Evolutionary conservation across 1,140 invertebrate species (phyloP).

Genomic region (Hylaeus volcanicus): DNA sequence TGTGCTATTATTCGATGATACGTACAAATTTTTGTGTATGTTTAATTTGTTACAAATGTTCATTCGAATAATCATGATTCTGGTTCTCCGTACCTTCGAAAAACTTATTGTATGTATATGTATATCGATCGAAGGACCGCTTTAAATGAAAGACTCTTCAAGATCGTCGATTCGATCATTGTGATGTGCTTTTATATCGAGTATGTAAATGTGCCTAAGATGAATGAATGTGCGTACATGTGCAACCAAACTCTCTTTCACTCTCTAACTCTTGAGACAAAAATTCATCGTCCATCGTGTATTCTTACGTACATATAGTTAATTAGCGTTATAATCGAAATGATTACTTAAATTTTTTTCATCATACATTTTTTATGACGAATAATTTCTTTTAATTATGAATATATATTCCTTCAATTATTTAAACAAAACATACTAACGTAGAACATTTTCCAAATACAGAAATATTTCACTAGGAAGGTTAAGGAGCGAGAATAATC

Average conservation of each 20-base stretch:
- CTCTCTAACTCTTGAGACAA: constrained; percentile 9
- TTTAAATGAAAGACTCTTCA: constrained; percentile 58
- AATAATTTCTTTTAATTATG: neutral
- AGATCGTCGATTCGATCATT: constrained; percentile 64
- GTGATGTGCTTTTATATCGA: constrained; percentile 69
- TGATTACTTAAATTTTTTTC: neutral
- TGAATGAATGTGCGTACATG: constrained; percentile 65
- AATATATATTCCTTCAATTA: constrained; percentile 17
- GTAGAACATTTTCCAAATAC: constrained; percentile 26
- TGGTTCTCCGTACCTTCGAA: constrained; percentile 36
- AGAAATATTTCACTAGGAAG: neutral
- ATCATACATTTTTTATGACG: neutral
- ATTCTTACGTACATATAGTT: constrained; percentile 2
- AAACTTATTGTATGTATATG: constrained; percentile 55
- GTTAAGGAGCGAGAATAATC: neutral
- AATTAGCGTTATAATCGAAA: neutral
- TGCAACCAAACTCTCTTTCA: constrained; percentile 35
- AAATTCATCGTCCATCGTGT: constrained; percentile 8
- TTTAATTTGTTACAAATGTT: constrained; percentile 5
- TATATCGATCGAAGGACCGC: constrained; percentile 56
- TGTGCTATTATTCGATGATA: neutral
- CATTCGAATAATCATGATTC: constrained; percentile 38
- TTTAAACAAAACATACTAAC: constrained; percentile 1
- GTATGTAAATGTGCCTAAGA: constrained; percentile 73
- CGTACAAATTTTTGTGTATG: neutral